Percentiles rank a stretch among this genome's conserved stretches.
Conservation (phyloP, 2,797 vertebrate genomes). For the Enteromius unitaeniatus region DNA sequence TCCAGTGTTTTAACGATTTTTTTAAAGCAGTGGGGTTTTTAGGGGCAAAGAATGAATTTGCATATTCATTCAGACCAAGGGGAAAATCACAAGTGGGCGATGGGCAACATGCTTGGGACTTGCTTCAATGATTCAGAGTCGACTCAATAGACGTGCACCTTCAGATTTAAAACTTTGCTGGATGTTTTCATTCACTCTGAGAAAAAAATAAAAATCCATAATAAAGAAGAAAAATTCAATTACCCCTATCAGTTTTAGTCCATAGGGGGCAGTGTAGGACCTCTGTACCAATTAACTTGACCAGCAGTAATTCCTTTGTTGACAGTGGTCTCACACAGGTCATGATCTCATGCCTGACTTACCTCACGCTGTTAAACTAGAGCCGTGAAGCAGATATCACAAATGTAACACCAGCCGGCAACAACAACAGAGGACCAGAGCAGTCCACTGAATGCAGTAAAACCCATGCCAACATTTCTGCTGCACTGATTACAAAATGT, state of each 20-base stretch:
- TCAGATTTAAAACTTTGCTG: too few relatives aligned
- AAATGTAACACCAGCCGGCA: constrained; percentile 52
- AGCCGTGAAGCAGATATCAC: constrained; percentile 42
- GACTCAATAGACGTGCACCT: too few relatives aligned
- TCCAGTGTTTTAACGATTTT: too few relatives aligned
- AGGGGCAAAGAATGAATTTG: too few relatives aligned
- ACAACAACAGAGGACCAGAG: constrained; percentile 30
- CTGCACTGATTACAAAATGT: background rate
- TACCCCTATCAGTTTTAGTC: background rate
- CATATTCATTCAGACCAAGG: too few relatives aligned
- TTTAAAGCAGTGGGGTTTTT: too few relatives aligned
- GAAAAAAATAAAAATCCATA: too few relatives aligned
- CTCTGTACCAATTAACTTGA: constrained; percentile 5
- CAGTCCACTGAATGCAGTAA: constrained; percentile 14
- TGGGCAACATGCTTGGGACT: too few relatives aligned
- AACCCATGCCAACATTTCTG: background rate
- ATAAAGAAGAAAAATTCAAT: background rate
- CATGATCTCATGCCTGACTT: constrained; percentile 67
- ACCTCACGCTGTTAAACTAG: constrained; percentile 57
- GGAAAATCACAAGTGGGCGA: too few relatives aligned
- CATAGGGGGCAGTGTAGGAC: constrained; percentile 27
- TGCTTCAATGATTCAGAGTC: too few relatives aligned
- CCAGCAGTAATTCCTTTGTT: constrained; percentile 45
- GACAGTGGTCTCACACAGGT: constrained; percentile 53
- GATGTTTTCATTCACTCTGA: too few relatives aligned